A percentile compares a stretch with the other conserved stretches of the same genome.
Evolutionary conservation across 2,888 invertebrate genomes (phyloP).

Genomic region (Holacanthella duospinosa): DNA sequence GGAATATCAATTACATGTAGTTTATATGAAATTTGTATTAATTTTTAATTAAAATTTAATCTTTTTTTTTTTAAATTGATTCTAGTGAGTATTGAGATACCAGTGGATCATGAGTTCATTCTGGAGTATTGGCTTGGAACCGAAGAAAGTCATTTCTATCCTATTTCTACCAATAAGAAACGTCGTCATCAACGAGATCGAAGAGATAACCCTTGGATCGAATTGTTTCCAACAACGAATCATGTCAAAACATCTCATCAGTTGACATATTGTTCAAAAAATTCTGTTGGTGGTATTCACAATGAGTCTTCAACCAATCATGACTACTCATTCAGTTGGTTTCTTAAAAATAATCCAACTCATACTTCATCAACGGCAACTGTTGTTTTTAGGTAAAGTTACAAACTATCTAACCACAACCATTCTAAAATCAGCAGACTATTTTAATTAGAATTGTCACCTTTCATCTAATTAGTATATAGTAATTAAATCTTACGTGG

Average conservation of each 20-base stretch:
- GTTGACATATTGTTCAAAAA: conserved; percentile 32
- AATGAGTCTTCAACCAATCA: conserved; percentile 20
- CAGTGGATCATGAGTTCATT: conserved; percentile 29
- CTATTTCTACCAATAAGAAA: conserved; percentile 16
- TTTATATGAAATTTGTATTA: too few relatives aligned
- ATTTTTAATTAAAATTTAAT: too few relatives aligned
- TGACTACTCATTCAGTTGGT: conserved; percentile 34
- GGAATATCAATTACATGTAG: too few relatives aligned
- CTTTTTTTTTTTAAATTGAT: conserved; percentile 7
- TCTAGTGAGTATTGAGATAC: conserved; percentile 31
- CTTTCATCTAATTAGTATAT: too few relatives aligned
- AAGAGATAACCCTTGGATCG: conserved; percentile 5
- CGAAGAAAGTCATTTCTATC: conserved; percentile 19
- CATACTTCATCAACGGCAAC: conserved; percentile 22
- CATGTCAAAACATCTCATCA: conserved; percentile 8
- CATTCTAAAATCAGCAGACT: too few relatives aligned
- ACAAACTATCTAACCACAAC: too few relatives aligned
- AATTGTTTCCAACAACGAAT: background rate
- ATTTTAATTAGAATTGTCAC: too few relatives aligned
- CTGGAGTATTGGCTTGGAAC: conserved; percentile 33
- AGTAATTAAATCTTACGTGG: too few relatives aligned
- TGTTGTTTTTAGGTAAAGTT: conserved; percentile 33
- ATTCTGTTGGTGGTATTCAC: conserved; percentile 32
- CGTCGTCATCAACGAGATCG: conserved; percentile 35
- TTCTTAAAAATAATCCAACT: conserved; percentile 25